Conservation (phyloP, 2,113 vertebrate species). For the Microcebus murinus region DNA sequence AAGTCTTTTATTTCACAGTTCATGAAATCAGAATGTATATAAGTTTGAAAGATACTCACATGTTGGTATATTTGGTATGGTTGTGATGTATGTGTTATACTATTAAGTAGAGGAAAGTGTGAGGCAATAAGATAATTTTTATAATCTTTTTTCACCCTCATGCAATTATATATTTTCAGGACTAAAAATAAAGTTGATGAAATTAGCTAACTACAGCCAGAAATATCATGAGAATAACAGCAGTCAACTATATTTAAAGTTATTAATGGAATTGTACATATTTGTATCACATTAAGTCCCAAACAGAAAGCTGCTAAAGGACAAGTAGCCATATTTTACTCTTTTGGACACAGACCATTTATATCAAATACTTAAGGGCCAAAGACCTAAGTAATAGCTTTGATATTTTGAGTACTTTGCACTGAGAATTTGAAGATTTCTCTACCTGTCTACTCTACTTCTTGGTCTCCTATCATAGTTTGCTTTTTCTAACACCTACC, state of each 20-base stretch:
- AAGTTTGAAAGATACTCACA: neutral
- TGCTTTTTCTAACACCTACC: neutral
- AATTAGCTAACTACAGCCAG: neutral
- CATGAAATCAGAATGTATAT: neutral
- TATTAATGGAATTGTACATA: neutral
- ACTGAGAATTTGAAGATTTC: conserved; percentile 15
- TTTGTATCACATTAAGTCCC: neutral
- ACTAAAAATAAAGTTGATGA: conserved; percentile 65
- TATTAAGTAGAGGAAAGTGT: neutral
- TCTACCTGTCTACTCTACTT: neutral
- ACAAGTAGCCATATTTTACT: conserved; percentile 4
- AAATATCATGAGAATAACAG: neutral
- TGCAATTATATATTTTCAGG: conserved; percentile 35
- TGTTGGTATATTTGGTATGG: neutral
- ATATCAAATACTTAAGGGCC: neutral
- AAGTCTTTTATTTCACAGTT: conserved; percentile 32
- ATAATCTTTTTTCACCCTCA: conserved; percentile 10
- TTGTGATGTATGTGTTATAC: neutral
- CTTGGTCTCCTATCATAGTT: neutral
- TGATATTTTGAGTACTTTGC: neutral
- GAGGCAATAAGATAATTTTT: neutral
- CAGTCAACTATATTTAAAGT: neutral
- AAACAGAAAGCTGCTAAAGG: neutral
- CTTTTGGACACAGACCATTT: neutral
- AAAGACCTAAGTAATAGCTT: neutral